These are phyloP conservation scores for Drosophila carrolli DNA, from an alignment of 1,140 invertebrate species.

Conservation along the genomic window DNA sequence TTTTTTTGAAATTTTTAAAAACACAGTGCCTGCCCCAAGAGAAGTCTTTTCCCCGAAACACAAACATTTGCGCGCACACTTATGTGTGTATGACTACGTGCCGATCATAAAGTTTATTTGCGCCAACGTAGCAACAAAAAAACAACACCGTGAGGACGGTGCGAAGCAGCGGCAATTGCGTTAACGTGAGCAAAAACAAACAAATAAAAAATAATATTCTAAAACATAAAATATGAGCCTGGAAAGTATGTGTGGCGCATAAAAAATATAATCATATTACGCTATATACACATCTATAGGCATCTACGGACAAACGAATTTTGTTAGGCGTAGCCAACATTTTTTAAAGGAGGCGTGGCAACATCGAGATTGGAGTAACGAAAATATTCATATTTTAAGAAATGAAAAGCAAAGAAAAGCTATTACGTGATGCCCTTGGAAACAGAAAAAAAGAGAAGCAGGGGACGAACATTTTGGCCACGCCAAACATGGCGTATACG, in stretches of 20 bases:
- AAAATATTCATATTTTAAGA: conserved; percentile 74
- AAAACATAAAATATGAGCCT: conserved; percentile 67
- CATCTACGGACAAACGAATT: conserved; percentile 15
- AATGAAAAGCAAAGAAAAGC: conserved; percentile 71
- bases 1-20: conserved; percentile 4
- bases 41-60: conserved; percentile 1
- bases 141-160: conserved; percentile 6
- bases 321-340: conserved; percentile 31
- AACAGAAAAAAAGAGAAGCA: conserved; percentile 8
- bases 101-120: conserved; percentile 79
- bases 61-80: conserved; percentile 15
- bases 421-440: conserved; percentile 65
- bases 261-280: conserved; percentile 77
- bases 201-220: conserved; percentile 81
- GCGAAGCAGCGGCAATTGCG: conserved; percentile 23
- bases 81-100: conserved; percentile 48
- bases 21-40: conserved; percentile 24
- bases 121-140: conserved; percentile 42
- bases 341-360: conserved; percentile 17
- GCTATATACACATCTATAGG: conserved; percentile 40
- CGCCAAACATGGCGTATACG: conserved; percentile 54
- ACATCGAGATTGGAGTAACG: conserved; percentile 48
- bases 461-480: conserved; percentile 44
- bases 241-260: conserved; percentile 63
- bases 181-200: conserved; percentile 54